Evolutionary conservation across 2,113 vertebrate species (phyloP), one percentile per base, ranked within the genome.

Genomic region (Phalacrocorax carbo): DNA sequence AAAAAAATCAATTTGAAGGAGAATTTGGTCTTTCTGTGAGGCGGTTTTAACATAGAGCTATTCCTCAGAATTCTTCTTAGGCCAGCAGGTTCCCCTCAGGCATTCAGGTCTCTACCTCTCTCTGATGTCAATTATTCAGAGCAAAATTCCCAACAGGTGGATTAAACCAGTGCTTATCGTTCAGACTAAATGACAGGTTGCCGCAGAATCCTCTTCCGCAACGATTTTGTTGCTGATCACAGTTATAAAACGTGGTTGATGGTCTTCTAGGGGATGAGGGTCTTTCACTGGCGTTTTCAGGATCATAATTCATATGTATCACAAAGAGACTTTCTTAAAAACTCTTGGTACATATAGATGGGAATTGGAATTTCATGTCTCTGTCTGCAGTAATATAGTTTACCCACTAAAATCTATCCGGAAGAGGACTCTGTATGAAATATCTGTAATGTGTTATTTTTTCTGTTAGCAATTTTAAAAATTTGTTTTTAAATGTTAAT

Each of bases 401-500:
- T 85, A 91, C 60, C 92, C 83, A 70, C 29, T 42, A 60, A 62
- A 32, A 57, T 83, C 42, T 78, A 44, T 42, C 89, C 90, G 60
- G 51, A 94, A 94, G 69, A 91, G 40, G 29, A 69, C 78, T 78
- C 68, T 85, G 38, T 90, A 76, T 60, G 44, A 93, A 93, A 48
- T 78, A 88, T 55, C 42, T 95, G 70, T 66, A 85, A 92, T 83
- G 34, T 60, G 18, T 82, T 86, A 62, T 16, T 4, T 91, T 95
- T 92, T 90, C 82, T 85, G 76, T 79, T 86, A 86, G 51, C 36
- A 48, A 10, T 90, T 97, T 97, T 82, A 42, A 57, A 93, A 36
- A 70, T 66, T 46, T 71, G 11, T 65, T 62, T 90, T 85, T 49
- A 71, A 64, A 30, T 40, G 52, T 55, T 66, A 20, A 18, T 93